Conservation (phyloP, 1,140 invertebrate species). For the Diprion similis region DNA sequence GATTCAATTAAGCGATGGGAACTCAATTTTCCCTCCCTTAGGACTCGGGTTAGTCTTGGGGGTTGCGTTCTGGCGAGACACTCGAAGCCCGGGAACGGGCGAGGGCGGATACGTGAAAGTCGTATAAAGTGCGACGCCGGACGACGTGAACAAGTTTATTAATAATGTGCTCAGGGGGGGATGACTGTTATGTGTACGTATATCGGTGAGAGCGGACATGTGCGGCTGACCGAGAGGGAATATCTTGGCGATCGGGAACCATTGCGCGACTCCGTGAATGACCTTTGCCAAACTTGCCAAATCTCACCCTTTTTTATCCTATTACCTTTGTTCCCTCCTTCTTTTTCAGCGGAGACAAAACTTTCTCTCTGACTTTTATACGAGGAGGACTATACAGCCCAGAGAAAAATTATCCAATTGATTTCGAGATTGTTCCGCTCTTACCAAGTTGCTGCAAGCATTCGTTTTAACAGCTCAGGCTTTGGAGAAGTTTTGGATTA, state of each 20-base stretch:
- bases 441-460: not conserved
- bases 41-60: not conserved
- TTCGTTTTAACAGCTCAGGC: not conserved
- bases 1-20: slow-evolving; percentile 2
- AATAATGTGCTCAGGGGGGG: not conserved
- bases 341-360: too few relatives aligned
- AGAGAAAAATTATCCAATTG: not conserved
- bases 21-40: not conserved
- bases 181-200: not conserved
- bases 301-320: not conserved
- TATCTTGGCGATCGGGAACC: not conserved
- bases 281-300: not conserved
- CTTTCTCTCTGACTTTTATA: too few relatives aligned
- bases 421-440: not conserved
- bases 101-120: not conserved
- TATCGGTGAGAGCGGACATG: too few relatives aligned
- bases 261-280: not conserved
- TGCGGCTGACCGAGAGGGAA: not conserved
- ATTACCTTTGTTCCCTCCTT: too few relatives aligned
- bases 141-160: slow-evolving; percentile 5
- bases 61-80: not conserved
- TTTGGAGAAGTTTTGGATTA: not conserved
- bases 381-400: not conserved
- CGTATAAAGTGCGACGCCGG: slow-evolving; percentile 1
- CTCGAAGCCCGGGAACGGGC: not conserved